phyloP scores from a whole-genome alignment of 2,113 vertebrate species.

The Thermophis baileyi region DNA sequence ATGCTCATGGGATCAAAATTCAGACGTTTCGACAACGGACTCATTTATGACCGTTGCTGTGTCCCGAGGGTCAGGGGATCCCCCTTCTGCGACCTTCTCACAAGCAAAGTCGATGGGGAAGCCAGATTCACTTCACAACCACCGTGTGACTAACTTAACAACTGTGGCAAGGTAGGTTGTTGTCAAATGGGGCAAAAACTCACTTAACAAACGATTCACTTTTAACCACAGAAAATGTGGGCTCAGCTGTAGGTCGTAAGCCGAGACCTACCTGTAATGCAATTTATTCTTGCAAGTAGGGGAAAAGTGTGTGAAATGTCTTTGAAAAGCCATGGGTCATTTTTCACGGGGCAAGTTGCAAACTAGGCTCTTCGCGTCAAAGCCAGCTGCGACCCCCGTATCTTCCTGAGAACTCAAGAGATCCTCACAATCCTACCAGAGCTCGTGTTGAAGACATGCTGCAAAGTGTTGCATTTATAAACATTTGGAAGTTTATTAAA shows the following conservation, averaged over 20 bases:
- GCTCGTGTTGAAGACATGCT: conserved; percentile 52
- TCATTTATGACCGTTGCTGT: too few species aligned
- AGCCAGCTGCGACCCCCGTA: not conserved
- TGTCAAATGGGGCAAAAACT: too few species aligned
- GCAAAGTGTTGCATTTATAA: conserved; percentile 63
- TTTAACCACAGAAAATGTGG: not conserved
- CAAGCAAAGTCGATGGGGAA: not conserved
- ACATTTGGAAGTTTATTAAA: conserved; percentile 69
- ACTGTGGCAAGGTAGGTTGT: too few species aligned
- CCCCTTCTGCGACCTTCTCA: too few species aligned
- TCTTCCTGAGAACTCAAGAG: not conserved
- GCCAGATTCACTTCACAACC: too few species aligned
- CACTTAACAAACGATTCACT: not conserved
- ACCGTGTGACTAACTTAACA: too few species aligned
- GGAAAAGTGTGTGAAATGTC: not conserved
- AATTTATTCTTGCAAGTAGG: too few species aligned
- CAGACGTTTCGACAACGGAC: too few species aligned
- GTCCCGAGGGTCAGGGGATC: too few species aligned
- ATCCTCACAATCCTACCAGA: not conserved
- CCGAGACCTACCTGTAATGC: not conserved
- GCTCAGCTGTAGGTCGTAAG: not conserved
- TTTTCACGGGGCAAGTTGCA: not conserved
- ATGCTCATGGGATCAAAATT: not conserved
- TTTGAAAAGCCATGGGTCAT: too few species aligned
- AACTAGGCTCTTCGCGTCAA: not conserved